Evolutionary conservation across 2,888 invertebrate species (phyloP).

Genomic region (Phyllotreta cruciferae): DNA sequence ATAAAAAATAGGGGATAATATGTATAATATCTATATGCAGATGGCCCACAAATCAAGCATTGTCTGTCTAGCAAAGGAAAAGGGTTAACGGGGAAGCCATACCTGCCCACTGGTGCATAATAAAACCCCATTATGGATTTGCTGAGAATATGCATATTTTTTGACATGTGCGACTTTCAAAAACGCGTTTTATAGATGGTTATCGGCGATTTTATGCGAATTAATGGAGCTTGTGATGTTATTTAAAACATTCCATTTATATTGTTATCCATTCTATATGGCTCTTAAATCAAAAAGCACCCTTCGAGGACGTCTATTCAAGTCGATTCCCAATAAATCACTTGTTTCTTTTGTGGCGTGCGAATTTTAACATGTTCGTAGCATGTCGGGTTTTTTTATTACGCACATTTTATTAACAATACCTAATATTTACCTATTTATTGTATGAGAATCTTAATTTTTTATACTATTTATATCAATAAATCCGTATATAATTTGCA

Average conservation of each 20-base stretch:
- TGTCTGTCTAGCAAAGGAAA: constrained; percentile 49
- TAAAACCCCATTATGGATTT: constrained; percentile 54
- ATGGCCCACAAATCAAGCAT: constrained; percentile 59
- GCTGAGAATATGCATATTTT: constrained; percentile 56
- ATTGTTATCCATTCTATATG: constrained; percentile 44
- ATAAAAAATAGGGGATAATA: constrained; percentile 36
- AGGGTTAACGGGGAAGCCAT: constrained; percentile 53
- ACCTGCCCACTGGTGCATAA: constrained; percentile 59
- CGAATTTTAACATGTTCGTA: constrained; percentile 35
- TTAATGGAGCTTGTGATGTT: constrained; percentile 60
- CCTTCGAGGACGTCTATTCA: constrained; percentile 38
- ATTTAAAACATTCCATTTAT: constrained; percentile 53
- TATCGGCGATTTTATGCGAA: constrained; percentile 56
- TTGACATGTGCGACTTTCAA: constrained; percentile 48
- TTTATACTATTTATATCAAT: too few species aligned
- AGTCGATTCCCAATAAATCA: constrained; percentile 39
- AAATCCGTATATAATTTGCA: too few species aligned
- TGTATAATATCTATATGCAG: constrained; percentile 51
- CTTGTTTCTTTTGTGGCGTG: constrained; percentile 32
- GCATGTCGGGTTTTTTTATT: constrained; percentile 28
- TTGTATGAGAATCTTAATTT: neutral
- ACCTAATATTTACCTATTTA: constrained; percentile 16
- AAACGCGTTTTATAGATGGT: constrained; percentile 47
- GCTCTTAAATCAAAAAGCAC: constrained; percentile 47
- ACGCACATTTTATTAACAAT: constrained; percentile 8